Base-by-base conservation (phyloP, 2,113 vertebrate species). In the Sminthopsis crassicaudata region DNA sequence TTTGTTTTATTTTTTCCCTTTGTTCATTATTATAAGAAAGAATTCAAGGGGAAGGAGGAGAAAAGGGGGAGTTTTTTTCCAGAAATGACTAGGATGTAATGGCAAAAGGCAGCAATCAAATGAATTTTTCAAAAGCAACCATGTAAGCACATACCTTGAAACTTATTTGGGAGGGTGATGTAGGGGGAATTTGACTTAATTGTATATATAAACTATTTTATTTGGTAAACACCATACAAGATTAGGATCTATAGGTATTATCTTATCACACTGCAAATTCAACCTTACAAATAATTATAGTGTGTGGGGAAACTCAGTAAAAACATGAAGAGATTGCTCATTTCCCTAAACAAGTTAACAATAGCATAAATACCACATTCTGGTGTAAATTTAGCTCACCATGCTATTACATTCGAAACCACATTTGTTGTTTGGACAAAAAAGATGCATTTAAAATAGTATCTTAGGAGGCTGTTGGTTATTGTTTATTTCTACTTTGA, bases 361-460 rank as follows among this genome's bases (percentile, higher is more conserved):
- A 90, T 90, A 90, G 57, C 48, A 42, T 0, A 0, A 84, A 84
- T 84, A 84, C 67, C 67, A 84, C 67, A 84, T 84, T 84, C n/a
- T 84, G 67, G 67, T 42, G 16, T 84, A 84, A 84, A 84, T 84
- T 84, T 84, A 84, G 67, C 42, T 84, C 67, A 84, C 67, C n/a
- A 76, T 92, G 92, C 91, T 60, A 52, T 36, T 95, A 51, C 51
- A 94, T 53, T 26, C 42, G 10, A 16, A 93, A 54, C 90, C 26
- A 42, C 53, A 55, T n/a, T 94, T 91, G 60, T 57, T 92, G 95
- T 90, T 90, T 90, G 89, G 46, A 84, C 67, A 42, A 84, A 48
- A 90, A 51, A 30, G 48, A 51, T 92, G 25, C 27, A 94, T 84
- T 92, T 16, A n/a, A 53, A 93, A 93, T 84, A 92, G 53, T 0